Conservation (phyloP, 2,797 vertebrate genomes). For the Phyllotis vaccarum region DNA sequence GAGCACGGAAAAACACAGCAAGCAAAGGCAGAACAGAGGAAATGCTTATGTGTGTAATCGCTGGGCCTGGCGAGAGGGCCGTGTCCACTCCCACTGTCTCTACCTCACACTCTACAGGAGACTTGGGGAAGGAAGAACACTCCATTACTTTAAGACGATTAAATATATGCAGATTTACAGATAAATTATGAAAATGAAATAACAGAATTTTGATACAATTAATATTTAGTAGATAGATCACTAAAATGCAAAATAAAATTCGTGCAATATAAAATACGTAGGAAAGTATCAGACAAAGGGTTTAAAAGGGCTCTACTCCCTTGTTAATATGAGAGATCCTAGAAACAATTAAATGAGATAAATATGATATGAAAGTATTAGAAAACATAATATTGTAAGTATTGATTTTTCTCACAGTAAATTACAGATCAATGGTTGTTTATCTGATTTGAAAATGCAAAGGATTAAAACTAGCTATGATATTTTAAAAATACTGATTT, state of each 20-base stretch:
- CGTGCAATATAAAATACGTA: constrained; percentile 9
- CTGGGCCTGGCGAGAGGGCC: not conserved
- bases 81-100: not conserved
- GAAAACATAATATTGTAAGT: constrained; percentile 13
- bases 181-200: not conserved
- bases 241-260: not conserved
- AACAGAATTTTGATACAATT: not conserved
- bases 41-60: not conserved
- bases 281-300: not conserved
- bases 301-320: not conserved
- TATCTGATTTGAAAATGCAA: constrained; percentile 15
- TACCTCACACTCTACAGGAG: not conserved
- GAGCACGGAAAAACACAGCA: not conserved
- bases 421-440: not conserved
- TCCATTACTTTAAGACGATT: not conserved
- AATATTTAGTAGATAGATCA: not conserved
- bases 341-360: not conserved
- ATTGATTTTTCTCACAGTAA: not conserved
- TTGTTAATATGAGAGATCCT: constrained; percentile 1
- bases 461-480: not conserved
- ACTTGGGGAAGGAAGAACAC: not conserved
- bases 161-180: not conserved
- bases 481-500: not conserved
- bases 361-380: not conserved
- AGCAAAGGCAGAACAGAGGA: not conserved